Evolutionary conservation across 2,888 invertebrate species (phyloP).

Genomic region (Polietes domitor): DNA sequence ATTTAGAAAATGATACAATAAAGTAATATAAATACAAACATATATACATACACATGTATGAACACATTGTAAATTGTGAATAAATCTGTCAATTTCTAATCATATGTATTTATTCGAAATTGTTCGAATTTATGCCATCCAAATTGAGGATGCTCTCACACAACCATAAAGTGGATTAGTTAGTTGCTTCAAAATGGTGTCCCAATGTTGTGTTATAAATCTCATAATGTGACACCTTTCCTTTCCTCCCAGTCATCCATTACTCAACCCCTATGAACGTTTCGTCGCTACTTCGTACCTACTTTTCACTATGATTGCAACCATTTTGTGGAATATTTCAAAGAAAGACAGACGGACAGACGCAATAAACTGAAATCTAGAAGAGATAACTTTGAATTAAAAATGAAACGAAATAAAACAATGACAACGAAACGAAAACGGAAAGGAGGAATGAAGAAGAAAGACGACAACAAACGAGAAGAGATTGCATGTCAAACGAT

Average conservation of each 20-base stretch:
- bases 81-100: neutral
- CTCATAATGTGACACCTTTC: conserved; percentile 12
- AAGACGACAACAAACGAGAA: conserved; percentile 10
- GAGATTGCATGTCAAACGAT: conserved; percentile 65
- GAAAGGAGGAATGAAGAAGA: conserved; percentile 46
- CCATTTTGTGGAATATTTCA: conserved; percentile 53
- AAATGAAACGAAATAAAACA: conserved; percentile 25
- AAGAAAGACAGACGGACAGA: neutral
- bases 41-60: too few relatives aligned
- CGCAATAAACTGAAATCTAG: neutral
- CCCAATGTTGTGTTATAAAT: conserved; percentile 20
- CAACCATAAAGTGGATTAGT: conserved; percentile 5
- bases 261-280: neutral
- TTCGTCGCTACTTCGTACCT: neutral
- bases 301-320: conserved; percentile 44
- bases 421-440: conserved; percentile 32
- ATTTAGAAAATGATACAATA: too few relatives aligned
- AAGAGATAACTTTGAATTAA: conserved; percentile 17
- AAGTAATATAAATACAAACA: neutral
- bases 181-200: conserved; percentile 16
- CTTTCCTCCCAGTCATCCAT: neutral
- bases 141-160: neutral
- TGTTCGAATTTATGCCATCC: neutral
- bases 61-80: neutral
- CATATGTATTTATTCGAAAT: neutral